Percentiles rank a stretch among this genome's conserved stretches.
These are phyloP conservation scores for Athalia rosae DNA, from an alignment of 2,888 invertebrate genomes.

Conservation along the genomic window DNA sequence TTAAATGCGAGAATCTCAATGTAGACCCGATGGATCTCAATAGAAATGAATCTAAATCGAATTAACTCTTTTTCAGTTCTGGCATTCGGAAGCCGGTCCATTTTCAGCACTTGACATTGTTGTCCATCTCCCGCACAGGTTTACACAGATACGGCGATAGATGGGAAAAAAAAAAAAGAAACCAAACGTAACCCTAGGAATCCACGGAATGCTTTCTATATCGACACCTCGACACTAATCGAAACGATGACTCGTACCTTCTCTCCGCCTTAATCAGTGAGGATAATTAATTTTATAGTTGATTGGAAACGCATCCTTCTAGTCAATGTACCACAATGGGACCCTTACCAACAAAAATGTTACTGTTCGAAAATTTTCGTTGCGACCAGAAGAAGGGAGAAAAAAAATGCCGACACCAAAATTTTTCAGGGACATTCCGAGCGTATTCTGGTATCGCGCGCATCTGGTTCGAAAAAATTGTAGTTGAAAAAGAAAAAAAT, in stretches of 20 bases:
- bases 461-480: neutral
- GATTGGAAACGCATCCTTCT: slow-evolving; percentile 47
- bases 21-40: slow-evolving; percentile 32
- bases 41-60: slow-evolving; percentile 43
- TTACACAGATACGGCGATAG: neutral
- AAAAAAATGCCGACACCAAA: neutral
- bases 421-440: slow-evolving; percentile 35
- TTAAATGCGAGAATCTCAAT: slow-evolving; percentile 38
- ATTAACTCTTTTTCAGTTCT: slow-evolving; percentile 39
- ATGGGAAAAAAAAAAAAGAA: neutral
- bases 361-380: neutral
- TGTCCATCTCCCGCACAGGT: neutral
- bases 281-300: slow-evolving; percentile 51
- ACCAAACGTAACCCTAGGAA: slow-evolving; percentile 35
- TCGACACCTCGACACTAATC: slow-evolving; percentile 47
- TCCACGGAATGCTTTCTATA: slow-evolving; percentile 39
- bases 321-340: slow-evolving; percentile 24
- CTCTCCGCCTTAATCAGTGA: slow-evolving; percentile 48
- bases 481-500: neutral
- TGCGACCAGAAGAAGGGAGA: neutral
- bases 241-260: slow-evolving; percentile 51
- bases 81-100: slow-evolving; percentile 15
- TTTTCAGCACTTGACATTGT: slow-evolving; percentile 39
- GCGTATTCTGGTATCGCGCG: neutral
- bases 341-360: neutral